A percentile compares a stretch with the other conserved stretches of the same genome.
Conservation (phyloP, 2,113 vertebrate species). For the Nerophis ophidion region DNA sequence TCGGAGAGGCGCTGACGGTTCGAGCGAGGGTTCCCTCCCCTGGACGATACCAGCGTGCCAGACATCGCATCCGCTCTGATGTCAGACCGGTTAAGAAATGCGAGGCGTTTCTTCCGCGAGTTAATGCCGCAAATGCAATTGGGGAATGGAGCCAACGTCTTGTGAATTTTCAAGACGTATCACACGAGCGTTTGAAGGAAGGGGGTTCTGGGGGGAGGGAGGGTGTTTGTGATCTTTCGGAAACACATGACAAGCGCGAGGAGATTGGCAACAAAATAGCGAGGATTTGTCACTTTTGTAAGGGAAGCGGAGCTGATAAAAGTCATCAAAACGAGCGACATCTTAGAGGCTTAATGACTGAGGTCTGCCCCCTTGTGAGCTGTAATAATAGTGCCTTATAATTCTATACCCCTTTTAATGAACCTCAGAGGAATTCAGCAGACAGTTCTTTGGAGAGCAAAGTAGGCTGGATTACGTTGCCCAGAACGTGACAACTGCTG, state of each 20-base stretch:
- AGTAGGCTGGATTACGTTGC: conserved; percentile 57
- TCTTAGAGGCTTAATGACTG: conserved; percentile 66
- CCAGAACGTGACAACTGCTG: conserved; percentile 24
- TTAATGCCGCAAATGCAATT: conserved; percentile 66
- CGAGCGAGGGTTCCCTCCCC: conserved; percentile 71
- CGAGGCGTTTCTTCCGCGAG: conserved; percentile 60
- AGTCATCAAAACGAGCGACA: conserved; percentile 63
- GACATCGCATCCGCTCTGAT: conserved; percentile 60
- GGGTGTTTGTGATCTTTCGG: conserved; percentile 62
- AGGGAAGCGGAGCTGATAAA: conserved; percentile 56
- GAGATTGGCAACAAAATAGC: conserved; percentile 69
- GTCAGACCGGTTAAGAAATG: conserved; percentile 66
- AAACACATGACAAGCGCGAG: conserved; percentile 61
- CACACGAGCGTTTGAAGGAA: conserved; percentile 57
- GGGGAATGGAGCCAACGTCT: conserved; percentile 65
- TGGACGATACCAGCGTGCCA: conserved; percentile 64
- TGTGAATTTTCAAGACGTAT: conserved; percentile 61
- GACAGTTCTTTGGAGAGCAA: conserved; percentile 61
- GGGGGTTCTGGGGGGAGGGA: neutral
- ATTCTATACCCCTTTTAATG: conserved; percentile 68
- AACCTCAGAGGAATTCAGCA: conserved; percentile 60
- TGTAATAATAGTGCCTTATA: conserved; percentile 66
- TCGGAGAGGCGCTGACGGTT: conserved; percentile 66
- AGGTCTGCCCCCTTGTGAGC: conserved; percentile 63
- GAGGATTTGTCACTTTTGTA: conserved; percentile 64